Base-by-base conservation (phyloP, 2,797 vertebrate genomes). In the Neosalanx taihuensis region DNA sequence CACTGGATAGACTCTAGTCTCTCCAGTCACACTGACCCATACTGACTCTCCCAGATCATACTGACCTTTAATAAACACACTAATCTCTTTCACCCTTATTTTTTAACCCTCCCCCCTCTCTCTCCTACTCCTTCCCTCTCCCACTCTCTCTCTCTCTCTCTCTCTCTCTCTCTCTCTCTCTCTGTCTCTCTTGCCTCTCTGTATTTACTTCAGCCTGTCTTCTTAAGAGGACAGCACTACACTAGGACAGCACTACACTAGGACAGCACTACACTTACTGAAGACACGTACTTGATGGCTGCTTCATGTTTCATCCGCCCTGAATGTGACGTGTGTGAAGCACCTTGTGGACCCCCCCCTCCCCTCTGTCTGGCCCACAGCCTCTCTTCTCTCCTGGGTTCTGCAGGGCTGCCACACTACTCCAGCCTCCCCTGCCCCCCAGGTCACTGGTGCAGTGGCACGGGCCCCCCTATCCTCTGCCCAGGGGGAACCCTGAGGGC, bases 391-490 rank as follows among this genome's bases (percentile, higher is more conserved):
- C 20, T 59, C 5, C 18, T n/a, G 17, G 3, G 4, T 56, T 5
- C 51, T 33, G 23, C 75, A 94, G 93, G 92, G 2, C 87, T 92
- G 49, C 83, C 84, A 29, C 86, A 86, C 72, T 92, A 91, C 78
- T 87, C 93, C 83, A 90, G 86, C 33, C 88, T 86, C 31, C 92
- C 83, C 0, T 97, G 96, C 23, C 95, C 95, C 0, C 91, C 94
- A 37, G 96, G 96, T 0, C 84, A 95, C 78, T 98, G 97, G 96
- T 98, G 97, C 82, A 94, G 92, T 80, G 95, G 95, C 20, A 82
- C 76, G 68, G 92, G 92, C 23, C 90, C 89, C 0, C 84, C 92
- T 29, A 85, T 95, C 33, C 77, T 89, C 66, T 98, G 97, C 66
- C 95, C 95, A 2, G 90, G 93, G 70, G 96, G 96, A 31, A 97